Conservation (phyloP, 2,113 vertebrate species). For the Takifugu bimaculatus region DNA sequence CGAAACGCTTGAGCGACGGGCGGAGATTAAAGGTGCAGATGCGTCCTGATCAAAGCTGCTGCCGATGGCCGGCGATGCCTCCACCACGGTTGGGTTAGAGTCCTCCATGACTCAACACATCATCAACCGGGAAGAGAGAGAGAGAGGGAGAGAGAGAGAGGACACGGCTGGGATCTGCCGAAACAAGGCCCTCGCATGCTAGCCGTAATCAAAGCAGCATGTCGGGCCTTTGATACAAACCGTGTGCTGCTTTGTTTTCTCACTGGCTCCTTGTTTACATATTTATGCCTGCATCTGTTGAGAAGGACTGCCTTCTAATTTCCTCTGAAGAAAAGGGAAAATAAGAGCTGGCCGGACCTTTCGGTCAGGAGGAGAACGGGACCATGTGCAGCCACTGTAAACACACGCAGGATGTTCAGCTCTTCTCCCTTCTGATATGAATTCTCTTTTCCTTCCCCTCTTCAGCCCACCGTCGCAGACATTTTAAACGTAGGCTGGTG, state of each 20-base stretch:
- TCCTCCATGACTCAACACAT: constrained; percentile 49
- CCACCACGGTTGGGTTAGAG: constrained; percentile 39
- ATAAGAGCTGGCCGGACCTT: not conserved
- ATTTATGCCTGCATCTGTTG: constrained; percentile 53
- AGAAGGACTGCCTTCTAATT: constrained; percentile 38
- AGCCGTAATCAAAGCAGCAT: constrained; percentile 67
- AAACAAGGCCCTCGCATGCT: constrained; percentile 65
- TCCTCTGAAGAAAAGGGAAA: constrained; percentile 28
- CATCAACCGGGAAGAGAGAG: constrained; percentile 22
- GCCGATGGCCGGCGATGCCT: constrained; percentile 26
- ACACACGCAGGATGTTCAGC: constrained; percentile 52
- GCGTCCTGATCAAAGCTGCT: constrained; percentile 41
- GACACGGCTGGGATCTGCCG: constrained; percentile 47
- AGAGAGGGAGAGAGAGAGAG: constrained; percentile 22
- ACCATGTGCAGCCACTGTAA: constrained; percentile 31
- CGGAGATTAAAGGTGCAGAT: constrained; percentile 45
- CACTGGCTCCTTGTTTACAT: constrained; percentile 56
- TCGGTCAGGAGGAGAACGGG: not conserved
- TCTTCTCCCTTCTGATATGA: constrained; percentile 18
- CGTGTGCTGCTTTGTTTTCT: constrained; percentile 55
- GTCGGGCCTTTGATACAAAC: constrained; percentile 49
- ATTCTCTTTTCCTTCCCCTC: constrained; percentile 22
- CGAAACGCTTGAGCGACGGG: constrained; percentile 7
- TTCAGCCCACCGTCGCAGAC: constrained; percentile 88
- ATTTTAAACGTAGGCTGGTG: constrained; percentile 92